phyloP scores from a whole-genome alignment of 2,113 vertebrate genomes.

The Ictalurus punctatus region DNA sequence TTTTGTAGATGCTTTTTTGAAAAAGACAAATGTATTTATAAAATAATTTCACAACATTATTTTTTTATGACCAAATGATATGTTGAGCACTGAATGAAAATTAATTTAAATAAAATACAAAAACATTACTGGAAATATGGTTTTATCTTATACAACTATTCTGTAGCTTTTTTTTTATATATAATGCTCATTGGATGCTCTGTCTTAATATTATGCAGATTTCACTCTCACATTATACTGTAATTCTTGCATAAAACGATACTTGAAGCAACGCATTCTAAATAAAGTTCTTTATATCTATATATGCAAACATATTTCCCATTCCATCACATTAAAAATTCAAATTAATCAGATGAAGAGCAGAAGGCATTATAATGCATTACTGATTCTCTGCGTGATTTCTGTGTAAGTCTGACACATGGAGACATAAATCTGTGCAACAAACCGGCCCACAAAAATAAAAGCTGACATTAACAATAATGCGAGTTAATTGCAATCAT shows the following conservation, averaged over 20 bases:
- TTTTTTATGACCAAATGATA: background rate
- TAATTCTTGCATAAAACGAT: background rate
- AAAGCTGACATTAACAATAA: slow-evolving; percentile 79
- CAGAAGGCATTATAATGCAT: slow-evolving; percentile 70
- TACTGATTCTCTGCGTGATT: slow-evolving; percentile 59
- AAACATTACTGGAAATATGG: background rate
- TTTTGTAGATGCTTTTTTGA: background rate
- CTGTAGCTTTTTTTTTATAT: background rate
- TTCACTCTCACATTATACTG: background rate
- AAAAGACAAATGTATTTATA: background rate
- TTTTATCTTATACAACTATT: background rate
- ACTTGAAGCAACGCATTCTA: background rate
- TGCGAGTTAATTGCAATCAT: slow-evolving; percentile 77
- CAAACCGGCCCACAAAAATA: slow-evolving; percentile 51
- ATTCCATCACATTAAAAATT: slow-evolving; percentile 67
- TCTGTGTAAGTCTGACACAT: slow-evolving; percentile 63
- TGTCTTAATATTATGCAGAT: background rate
- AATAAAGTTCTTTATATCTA: slow-evolving; percentile 19
- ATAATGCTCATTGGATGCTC: background rate
- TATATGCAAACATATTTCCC: background rate
- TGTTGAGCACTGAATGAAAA: background rate
- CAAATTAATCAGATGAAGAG: slow-evolving; percentile 62
- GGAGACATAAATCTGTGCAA: slow-evolving; percentile 60
- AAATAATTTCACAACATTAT: background rate
- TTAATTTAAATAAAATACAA: background rate